Conservation (phyloP, 2,797 vertebrate species). For the Linurgus olivaceus region DNA sequence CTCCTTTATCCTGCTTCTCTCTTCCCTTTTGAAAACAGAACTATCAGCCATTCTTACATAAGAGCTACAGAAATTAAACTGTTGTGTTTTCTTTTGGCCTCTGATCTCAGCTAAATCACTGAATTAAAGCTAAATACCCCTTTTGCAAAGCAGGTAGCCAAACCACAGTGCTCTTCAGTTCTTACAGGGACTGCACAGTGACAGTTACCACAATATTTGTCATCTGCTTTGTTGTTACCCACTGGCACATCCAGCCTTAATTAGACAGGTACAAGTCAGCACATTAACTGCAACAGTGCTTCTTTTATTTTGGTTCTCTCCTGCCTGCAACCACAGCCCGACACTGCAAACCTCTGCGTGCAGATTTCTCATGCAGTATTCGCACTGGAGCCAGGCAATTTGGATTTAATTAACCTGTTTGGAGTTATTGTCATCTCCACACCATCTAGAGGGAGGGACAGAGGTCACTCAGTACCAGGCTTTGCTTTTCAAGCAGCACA, state of each 20-base stretch:
- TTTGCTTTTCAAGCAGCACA: not conserved
- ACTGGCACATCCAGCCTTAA: constrained; percentile 27
- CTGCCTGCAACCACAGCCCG: not conserved
- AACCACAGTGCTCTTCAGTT: not conserved
- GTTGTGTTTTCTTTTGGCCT: not conserved
- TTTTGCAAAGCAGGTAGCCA: not conserved
- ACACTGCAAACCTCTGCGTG: not conserved
- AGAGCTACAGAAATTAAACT: not conserved
- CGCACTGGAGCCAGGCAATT: not conserved
- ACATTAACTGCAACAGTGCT: constrained; percentile 34
- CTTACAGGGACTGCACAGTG: not conserved
- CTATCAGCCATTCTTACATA: not conserved
- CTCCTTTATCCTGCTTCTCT: not conserved
- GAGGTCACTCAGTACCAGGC: not conserved
- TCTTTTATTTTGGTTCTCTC: not conserved
- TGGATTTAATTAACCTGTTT: not conserved
- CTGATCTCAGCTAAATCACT: not conserved
- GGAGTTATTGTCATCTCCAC: not conserved
- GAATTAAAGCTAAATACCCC: not conserved
- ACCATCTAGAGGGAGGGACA: not conserved
- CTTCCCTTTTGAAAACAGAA: not conserved
- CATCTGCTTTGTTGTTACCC: constrained; percentile 24
- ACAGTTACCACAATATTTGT: constrained; percentile 25
- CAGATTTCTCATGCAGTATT: not conserved
- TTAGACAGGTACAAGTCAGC: constrained; percentile 52